Evolutionary conservation across 2,113 vertebrate species (phyloP).

Genomic region (Malurus alboscapulatus): DNA sequence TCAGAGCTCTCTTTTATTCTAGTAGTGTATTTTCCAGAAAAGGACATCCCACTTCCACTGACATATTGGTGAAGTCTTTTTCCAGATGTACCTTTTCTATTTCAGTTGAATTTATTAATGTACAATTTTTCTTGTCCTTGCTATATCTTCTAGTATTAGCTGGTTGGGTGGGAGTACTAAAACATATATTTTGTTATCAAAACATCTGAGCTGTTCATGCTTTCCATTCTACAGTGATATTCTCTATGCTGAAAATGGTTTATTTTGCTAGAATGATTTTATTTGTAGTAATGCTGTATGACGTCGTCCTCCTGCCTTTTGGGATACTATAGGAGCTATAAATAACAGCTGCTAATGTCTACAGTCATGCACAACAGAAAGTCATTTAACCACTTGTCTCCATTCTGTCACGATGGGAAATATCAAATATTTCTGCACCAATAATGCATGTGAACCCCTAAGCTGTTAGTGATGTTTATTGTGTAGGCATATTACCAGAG

Average conservation of each 20-base stretch:
- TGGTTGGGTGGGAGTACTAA: neutral
- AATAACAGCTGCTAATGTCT: conserved; percentile 45
- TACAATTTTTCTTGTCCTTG: neutral
- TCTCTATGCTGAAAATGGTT: neutral
- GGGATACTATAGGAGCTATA: conserved; percentile 38
- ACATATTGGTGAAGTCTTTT: neutral
- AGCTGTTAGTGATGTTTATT: neutral
- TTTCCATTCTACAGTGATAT: neutral
- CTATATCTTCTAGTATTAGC: neutral
- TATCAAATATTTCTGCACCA: neutral
- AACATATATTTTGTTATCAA: neutral
- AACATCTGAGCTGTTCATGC: neutral
- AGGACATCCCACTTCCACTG: neutral
- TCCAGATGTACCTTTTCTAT: neutral
- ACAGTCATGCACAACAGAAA: conserved; percentile 11
- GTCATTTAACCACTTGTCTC: conserved; percentile 34
- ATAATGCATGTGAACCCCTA: neutral
- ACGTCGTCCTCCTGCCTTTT: conserved; percentile 13
- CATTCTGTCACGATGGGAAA: neutral
- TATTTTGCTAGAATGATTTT: conserved; percentile 7
- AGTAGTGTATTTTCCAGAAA: neutral
- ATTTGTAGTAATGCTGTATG: conserved; percentile 21
- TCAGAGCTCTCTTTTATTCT: neutral
- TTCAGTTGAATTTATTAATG: neutral
- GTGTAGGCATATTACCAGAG: neutral